Evolutionary conservation across 2,113 vertebrate genomes (phyloP), one percentile per base, ranked within the genome.

Genomic region (Mesocricetus auratus): DNA sequence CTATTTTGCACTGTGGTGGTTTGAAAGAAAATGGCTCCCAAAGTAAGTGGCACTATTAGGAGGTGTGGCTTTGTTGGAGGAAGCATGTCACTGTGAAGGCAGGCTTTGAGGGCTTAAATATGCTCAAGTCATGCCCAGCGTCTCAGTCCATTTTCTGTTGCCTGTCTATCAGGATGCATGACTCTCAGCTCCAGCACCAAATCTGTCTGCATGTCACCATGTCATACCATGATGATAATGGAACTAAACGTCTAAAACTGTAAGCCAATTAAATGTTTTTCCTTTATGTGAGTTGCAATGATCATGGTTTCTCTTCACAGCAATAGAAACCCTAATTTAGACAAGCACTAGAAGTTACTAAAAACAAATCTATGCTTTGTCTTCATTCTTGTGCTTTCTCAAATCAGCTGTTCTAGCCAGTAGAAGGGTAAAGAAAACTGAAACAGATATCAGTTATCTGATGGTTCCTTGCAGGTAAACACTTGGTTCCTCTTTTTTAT

Each of bases 351-450:
- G 13, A 31, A 36, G 10, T 62, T 58, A 16, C 83, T 89, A 79
- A 93, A 73, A 86, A 53, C n/a, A 88, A 68, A 50, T 66, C 21
- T 89, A 22, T 93, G 29, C 50, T 89, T 91, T 68, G 15, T 10
- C 3, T 87, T 29, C 10, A 77, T 90, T 21, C 26, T 69, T 75
- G 15, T 71, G 8, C 22, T 91, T 22, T 73, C 47, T 89, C 58
- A 73, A 58, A 90, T 94, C 50, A 92, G 73, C 47, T 82, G 11
- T n/a, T 47, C 13, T 31, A 29, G 5, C 31, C 11, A 86, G 58
- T 42, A 82, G n/a, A 90, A 89, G 16, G 50, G 31, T 50, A 60
- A 96, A 83, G 19, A 90, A 94, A 58, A 62, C 29, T 22, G 58
- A 94, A 93, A 92, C 39, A 82, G 29, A 36, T 69, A 39, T n/a